Evolutionary conservation across 1,140 invertebrate species (phyloP), one percentile per base, ranked within the genome.

Genomic region (Cydia pomonella): DNA sequence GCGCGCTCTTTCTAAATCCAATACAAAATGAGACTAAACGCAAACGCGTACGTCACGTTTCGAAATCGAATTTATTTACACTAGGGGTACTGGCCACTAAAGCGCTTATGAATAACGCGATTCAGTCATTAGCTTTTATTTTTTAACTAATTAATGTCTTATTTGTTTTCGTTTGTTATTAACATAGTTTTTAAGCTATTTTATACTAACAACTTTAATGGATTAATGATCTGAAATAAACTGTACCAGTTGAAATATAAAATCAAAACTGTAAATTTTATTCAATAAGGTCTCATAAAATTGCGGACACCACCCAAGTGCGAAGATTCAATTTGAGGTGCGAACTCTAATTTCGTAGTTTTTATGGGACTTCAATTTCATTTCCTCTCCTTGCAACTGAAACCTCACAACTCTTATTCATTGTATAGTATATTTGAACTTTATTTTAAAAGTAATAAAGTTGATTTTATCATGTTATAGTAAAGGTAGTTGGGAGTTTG

Each of bases 321-420:
- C 64, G n/a, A 10, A 33, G 9, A 18, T 69, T 18, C 27, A 38
- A 69, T 33, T 41, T 29, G 29, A 38, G 33, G 16, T 29, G 63
- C 25, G 5, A 64, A 33, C 41, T 69, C 27, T 38, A 33, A 66
- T 69, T 18, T 1, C 29, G 64, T 21, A 38, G 33, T 69, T 69
- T 69, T 69, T 69, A 69, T 69, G 29, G 33, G n/a, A 69, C 64
- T 69, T 69, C 64, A 38, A 69, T 69, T 23, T 33, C 25, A 21
- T 69, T 69, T 69, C 18, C 29, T 12, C 18, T 12, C 10, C 53
- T 59, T 59, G 2, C 21, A 23, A 7, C 2, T 23, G 21, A 18
- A 12, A 23, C 18, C 21, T 59, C 53, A 21, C 50, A 53, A 18
- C 5, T 18, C 18, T 16, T 16, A 53, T 18, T 18, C n/a, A 18